phyloP scores from a whole-genome alignment of 2,888 invertebrate genomes.

The Athrips mouffetella region DNA sequence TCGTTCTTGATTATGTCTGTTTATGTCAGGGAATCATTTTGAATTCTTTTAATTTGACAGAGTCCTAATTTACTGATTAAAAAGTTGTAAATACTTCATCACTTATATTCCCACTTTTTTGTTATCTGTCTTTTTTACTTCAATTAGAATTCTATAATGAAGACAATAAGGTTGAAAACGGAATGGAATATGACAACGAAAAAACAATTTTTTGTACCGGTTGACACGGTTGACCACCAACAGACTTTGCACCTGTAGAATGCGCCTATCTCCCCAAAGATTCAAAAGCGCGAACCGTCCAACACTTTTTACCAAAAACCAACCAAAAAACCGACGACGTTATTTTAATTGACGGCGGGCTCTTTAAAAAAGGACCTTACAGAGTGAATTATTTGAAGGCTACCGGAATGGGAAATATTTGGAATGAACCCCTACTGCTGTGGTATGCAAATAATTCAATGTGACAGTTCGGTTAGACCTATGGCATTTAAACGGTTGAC shows the following conservation, averaged over 20 bases:
- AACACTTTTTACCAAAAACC: constrained; percentile 53
- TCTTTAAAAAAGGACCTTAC: constrained; percentile 55
- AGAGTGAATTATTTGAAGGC: constrained; percentile 60
- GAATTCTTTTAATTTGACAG: background rate
- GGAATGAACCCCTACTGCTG: constrained; percentile 43
- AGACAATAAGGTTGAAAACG: constrained; percentile 1
- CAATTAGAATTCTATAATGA: background rate
- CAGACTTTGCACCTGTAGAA: constrained; percentile 69
- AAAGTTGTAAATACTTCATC: constrained; percentile 33
- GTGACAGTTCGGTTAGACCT: constrained; percentile 47
- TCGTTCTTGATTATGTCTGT: constrained; percentile 30
- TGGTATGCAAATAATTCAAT: constrained; percentile 69
- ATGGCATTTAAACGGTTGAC: constrained; percentile 29
- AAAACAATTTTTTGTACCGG: constrained; percentile 17
- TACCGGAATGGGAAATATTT: constrained; percentile 64
- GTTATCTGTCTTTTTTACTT: constrained; percentile 13
- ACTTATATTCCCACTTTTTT: constrained; percentile 46
- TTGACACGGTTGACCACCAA: constrained; percentile 65
- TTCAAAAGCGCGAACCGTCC: constrained; percentile 61
- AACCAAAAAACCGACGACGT: constrained; percentile 49
- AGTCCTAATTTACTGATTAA: constrained; percentile 25
- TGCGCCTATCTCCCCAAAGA: constrained; percentile 67
- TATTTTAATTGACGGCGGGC: constrained; percentile 72
- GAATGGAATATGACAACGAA: background rate
- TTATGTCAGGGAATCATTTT: constrained; percentile 1